phyloP scores from a whole-genome alignment of 2,888 invertebrate species.

The Cancer borealis region DNA sequence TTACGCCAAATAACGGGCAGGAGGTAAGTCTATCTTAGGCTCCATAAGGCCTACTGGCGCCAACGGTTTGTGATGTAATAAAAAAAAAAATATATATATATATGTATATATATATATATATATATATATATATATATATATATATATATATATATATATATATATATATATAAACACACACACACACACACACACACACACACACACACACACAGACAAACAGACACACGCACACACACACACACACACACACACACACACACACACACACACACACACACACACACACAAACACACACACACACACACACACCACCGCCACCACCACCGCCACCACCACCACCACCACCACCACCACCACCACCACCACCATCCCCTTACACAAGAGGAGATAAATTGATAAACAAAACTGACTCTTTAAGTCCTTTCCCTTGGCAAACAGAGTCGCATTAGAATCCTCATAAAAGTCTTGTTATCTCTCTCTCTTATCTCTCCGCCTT shows the following conservation, averaged over 20 bases:
- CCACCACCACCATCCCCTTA: not conserved
- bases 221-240: conserved; percentile 26
- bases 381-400: conserved; percentile 6
- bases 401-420: not conserved
- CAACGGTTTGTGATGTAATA: no score
- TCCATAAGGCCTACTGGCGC: no score
- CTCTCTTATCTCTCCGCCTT: conserved; percentile 45
- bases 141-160: no score
- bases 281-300: conserved; percentile 22
- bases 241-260: conserved; percentile 41
- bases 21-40: no score
- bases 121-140: no score
- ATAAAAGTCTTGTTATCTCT: conserved; percentile 60
- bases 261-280: conserved; percentile 45
- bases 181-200: not conserved
- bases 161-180: no score
- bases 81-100: no score
- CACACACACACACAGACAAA: not conserved
- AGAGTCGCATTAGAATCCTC: conserved; percentile 54
- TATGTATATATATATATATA: no score
- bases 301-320: no score
- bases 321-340: no score
- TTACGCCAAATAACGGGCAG: no score
- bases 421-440: not conserved
- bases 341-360: no score